Percentiles rank a stretch among this genome's conserved stretches.
phyloP scores from a whole-genome alignment of 1,140 invertebrate genomes.

The Zaprionus taronus region DNA sequence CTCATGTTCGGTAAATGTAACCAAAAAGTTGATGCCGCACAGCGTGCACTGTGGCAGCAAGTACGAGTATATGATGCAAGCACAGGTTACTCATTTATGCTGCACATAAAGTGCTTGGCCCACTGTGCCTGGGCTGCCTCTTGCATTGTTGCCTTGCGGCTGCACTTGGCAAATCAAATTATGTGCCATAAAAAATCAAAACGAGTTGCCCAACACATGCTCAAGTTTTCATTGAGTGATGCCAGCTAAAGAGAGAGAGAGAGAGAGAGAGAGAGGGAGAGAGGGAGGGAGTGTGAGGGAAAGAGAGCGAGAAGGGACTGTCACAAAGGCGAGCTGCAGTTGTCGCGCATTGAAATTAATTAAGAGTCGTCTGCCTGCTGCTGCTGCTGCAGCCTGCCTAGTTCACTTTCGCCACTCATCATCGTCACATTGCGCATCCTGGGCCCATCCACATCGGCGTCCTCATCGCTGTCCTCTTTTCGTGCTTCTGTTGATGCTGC shows the following conservation, averaged over 20 bases:
- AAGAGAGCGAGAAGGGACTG: neutral
- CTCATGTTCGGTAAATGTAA: conserved; percentile 58
- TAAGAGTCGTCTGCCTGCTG: conserved; percentile 58
- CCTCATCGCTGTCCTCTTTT: conserved; percentile 28
- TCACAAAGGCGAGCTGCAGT: conserved; percentile 59
- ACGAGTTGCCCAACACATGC: conserved; percentile 50
- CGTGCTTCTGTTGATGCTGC: conserved; percentile 9
- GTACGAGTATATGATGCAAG: conserved; percentile 15
- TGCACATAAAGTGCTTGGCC: neutral
- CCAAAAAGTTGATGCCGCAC: conserved; percentile 55
- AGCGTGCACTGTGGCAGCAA: conserved; percentile 35
- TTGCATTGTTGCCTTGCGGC: conserved; percentile 32
- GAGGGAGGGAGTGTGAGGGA: neutral
- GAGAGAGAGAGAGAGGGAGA: too few relatives aligned
- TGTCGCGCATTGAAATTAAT: conserved; percentile 68
- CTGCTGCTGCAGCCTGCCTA: neutral
- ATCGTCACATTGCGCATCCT: neutral
- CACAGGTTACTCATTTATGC: neutral
- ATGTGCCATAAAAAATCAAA: conserved; percentile 45
- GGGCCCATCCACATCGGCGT: neutral
- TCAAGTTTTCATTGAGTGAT: conserved; percentile 26
- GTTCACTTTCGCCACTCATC: conserved; percentile 15
- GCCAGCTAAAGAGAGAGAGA: conserved; percentile 23
- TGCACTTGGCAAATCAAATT: conserved; percentile 58
- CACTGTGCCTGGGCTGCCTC: neutral